Base-by-base conservation (phyloP, 2,797 vertebrate genomes). In the Botia kubotai region DNA sequence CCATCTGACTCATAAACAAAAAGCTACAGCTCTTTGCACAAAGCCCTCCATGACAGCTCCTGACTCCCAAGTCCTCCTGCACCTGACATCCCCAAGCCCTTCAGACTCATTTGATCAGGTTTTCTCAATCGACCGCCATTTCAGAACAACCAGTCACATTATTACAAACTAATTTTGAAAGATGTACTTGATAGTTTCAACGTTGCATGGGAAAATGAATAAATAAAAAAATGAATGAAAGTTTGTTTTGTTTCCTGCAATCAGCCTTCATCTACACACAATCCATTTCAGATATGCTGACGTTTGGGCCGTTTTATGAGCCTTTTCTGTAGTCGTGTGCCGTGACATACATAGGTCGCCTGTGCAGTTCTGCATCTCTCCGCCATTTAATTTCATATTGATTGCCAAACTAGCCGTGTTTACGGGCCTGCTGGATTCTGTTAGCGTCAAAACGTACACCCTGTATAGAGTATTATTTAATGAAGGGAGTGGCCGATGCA, bases 401-500 rank as follows among this genome's bases (percentile, higher is more conserved):
- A 19, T 6, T 33, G 12, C 62, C 29, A 33, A 63, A 33, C 58
- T 10, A 65, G 16, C 13, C 60, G 29, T 17, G 33, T 52, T 26
- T 14, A 13, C 33, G 8, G 48, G 29, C 50, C 23, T 39, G 8
- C 17, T 13, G 26, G 67, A 23, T 50, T 23, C 17, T 50, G 66
- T 70, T 23, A 50, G 39, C 39, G 57, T 78, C 12, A 70, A 55
- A 57, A 70, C 39, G 55, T 14, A 77, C 21, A 58, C 50, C 10
- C 6, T 48, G 6, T 50, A 23, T 58, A 68, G 3, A 11, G 17
- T 36, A 48, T 12, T 6, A 53, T 23, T 60, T 62, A 7, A 52
- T 50, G 52, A 53, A 77, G 36, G 46, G 50, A 82, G 75, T 52
- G 39, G 26, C 50, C 57, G 17, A 57, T 57, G 21, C 43, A 53